Base-by-base conservation (phyloP, 2,797 vertebrate species). In the Kryptopterus vitreolus region DNA sequence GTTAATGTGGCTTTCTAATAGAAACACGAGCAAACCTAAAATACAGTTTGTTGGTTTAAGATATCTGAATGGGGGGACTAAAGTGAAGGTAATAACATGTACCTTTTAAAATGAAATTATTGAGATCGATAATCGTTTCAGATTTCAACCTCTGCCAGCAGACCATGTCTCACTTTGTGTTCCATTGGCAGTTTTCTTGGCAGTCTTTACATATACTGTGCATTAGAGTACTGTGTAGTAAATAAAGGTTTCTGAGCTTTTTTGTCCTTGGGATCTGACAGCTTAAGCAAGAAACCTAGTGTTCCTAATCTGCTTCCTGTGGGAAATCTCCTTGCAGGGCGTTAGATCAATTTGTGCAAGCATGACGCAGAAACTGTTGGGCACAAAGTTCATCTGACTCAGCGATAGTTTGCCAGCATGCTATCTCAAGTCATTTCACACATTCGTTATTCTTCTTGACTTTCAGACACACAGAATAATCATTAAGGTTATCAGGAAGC, bases 331-430 rank as follows among this genome's bases (percentile, higher is more conserved):
- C 48, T 69, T 38, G 7, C 69, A 73, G 46, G 22, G 61, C 69
- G 26, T 20, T 73, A 77, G 38, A 82, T 46, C 18, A 1, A 29
- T 58, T 59, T 66, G 15, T 11, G 33, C 65, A 53, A 24, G 76
- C 13, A 55, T 59, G 76, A 77, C 63, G 78, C 80, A 79, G 69
- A 80, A 80, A 48, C 31, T 78, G 74, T 20, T 35, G 77, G 61
- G 79, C 81, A 62, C 26, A 77, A 50, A 75, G 72, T 74, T 76
- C 83, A 85, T 48, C 81, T 84, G 82, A 82, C 58, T 65, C 38
- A 74, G 81, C 63, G 65, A 74, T 70, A 66, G 73, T 5, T 77
- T 80, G 68, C 52, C 68, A 58, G 58, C 77, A 24, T 74, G 62
- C 74, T 11, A 31, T 46, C 52, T 26, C 50, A 57, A n/a, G 24